Base-by-base conservation (phyloP, 2,797 vertebrate genomes). In the Simalia tracyae region DNA sequence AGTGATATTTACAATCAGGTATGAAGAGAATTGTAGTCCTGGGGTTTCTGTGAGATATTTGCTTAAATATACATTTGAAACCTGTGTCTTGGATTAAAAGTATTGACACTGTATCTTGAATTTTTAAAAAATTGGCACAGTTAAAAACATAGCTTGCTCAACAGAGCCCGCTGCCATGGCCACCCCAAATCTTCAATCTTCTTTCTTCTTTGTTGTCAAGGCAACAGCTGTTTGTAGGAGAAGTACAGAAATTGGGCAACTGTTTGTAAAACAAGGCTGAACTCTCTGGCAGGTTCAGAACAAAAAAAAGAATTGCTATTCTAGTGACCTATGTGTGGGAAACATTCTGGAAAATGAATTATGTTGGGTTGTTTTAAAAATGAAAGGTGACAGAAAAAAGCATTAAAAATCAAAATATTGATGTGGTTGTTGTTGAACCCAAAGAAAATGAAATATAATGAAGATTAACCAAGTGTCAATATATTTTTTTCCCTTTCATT, bases 191-290 rank as follows among this genome's bases (percentile, higher is more conserved):
- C 22, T 91, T 76, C 63, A 76, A 60, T 89, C 42, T 93, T 88
- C 59, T 28, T 36, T 60, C 61, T 88, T 46, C 57, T 19, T 15
- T 56, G 81, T 91, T 91, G 86, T 72, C 61, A 91, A 57, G 86
- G 81, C 64, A 94, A 92, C 76, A 64, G 46, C n/a, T 87, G 64
- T 66, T 89, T 63, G 7, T 26, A 31, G 50, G 86, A 88, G 6
- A 88, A 60, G 72, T n/a, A 54, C 31, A 88, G 61, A 90, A 28
- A 64, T 7, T 76, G 88, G 68, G 14, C 36, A 86, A 86, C 26
- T 19, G 17, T 26, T 86, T 88, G 42, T 84, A 50, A 56, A 89
- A 72, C 46, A 85, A 92, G 36, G 5, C 19, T 42, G 36, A 86
- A 5, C 68, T 31, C 14, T 36, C 7, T 22, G 46, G 46, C 46